Evolutionary conservation across 23 tunicate genomes (phyloP).

Genomic region (Ciona savignyi): DNA sequence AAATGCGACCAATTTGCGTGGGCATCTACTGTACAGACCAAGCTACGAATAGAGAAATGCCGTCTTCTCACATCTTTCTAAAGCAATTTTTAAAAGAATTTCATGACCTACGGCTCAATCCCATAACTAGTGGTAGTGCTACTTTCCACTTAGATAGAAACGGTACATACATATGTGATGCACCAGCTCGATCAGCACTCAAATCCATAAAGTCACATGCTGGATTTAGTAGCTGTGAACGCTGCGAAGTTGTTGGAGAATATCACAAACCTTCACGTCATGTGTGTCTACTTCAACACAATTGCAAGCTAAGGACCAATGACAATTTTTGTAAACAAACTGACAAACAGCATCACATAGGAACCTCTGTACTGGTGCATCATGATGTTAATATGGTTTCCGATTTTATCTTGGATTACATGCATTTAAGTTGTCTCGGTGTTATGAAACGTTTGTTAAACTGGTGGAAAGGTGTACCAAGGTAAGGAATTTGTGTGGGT

Average conservation of each 20-base stretch:
- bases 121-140: neutral
- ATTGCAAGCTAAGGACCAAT: neutral
- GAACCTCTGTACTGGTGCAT: constrained; percentile 14
- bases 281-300: neutral
- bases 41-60: constrained; percentile 27
- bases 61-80: constrained; percentile 18
- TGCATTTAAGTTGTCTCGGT: constrained; percentile 51
- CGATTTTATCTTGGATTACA: constrained; percentile 31
- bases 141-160: neutral
- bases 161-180: constrained; percentile 35
- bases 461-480: constrained; percentile 56
- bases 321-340: neutral
- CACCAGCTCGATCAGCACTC: constrained; percentile 27
- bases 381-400: constrained; percentile 29
- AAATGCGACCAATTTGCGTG: constrained; percentile 49
- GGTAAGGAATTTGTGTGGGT: too few species aligned
- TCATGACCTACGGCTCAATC: neutral
- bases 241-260: constrained; percentile 29
- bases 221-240: constrained; percentile 21
- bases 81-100: constrained; percentile 27
- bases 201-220: constrained; percentile 27
- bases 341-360: constrained; percentile 21
- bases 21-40: constrained; percentile 35
- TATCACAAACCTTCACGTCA: neutral
- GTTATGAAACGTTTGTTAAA: constrained; percentile 27